Base-by-base conservation (phyloP, 2,113 vertebrate species). In the Mugil cephalus region DNA sequence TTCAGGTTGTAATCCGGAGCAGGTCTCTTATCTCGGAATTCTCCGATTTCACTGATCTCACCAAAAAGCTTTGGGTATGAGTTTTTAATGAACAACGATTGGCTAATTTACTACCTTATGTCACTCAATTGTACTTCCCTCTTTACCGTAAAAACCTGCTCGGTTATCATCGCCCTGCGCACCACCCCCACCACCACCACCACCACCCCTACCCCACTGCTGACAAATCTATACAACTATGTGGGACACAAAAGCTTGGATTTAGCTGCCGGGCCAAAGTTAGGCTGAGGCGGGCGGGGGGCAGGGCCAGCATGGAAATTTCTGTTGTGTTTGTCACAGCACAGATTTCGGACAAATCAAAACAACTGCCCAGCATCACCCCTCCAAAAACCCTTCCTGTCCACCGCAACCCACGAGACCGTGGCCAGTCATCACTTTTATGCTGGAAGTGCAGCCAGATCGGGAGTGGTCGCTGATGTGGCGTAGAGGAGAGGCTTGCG, bases 151-250 rank as follows among this genome's bases (percentile, higher is more conserved):
- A 88, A 88, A 86, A 83, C 48, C 24, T 83, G 83, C 83, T 80
- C 77, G 65, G 66, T 80, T 87, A 82, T 87, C 79, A 84, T 76
- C 65, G n/a, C n/a, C n/a, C n/a, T n/a, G n/a, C n/a, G n/a, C n/a
- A n/a, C n/a, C n/a, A 52, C 56, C 38, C 78, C 53, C 52, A 70
- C 51, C 69, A 39, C 34, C 74, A n/a, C 67, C 74, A 58, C 10
- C 75, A 5, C 1, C 74, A 50, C 71, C 74, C 66, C 69, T 56
- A 35, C 62, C 71, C 75, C 71, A 87, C 36, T 89, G 90, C 88
- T 90, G 88, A 92, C 87, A 87, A 88, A 90, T 92, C 88, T 86
- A 90, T 77, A 87, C 74, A 91, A 87, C 93, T 90, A 91, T 90
- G 86, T 88, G 84, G 70, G 79, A 84, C 76, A 94, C 92, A 94